A percentile compares a stretch with the other conserved stretches of the same genome.
Evolutionary conservation across 2,113 vertebrate species (phyloP).

Genomic region (Sardina pilchardus): DNA sequence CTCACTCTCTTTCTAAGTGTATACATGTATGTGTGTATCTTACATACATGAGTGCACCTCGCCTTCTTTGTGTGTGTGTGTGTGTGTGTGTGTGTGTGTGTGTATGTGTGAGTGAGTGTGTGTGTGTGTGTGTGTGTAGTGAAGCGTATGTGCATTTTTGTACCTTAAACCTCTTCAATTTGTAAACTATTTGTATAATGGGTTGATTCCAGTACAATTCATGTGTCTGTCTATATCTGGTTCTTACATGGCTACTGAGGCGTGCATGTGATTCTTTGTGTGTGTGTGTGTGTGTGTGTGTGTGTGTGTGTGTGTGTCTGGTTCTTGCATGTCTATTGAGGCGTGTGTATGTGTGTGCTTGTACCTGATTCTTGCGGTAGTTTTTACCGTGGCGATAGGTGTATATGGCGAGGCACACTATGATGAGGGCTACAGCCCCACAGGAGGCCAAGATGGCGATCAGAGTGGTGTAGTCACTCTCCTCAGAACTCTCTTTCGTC

Average conservation of each 20-base stretch:
- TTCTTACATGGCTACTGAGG: not conserved
- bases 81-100: constrained; percentile 1
- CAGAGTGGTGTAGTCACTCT: constrained; percentile 56
- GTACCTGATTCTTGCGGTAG: constrained; percentile 72
- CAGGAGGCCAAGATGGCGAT: constrained; percentile 69
- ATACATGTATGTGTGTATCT: no score
- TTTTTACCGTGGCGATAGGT: constrained; percentile 65
- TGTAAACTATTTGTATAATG: no score
- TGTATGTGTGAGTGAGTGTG: not conserved
- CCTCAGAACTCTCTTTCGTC: not conserved
- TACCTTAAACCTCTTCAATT: constrained; percentile 52
- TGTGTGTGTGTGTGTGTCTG: not conserved
- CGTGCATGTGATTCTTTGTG: not conserved
- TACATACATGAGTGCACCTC: no score
- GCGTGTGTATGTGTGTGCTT: not conserved
- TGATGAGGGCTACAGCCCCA: constrained; percentile 67
- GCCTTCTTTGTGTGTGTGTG: constrained; percentile 3
- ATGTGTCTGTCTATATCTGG: not conserved
- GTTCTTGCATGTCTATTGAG: no score
- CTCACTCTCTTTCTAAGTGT: no score
- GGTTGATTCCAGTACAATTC: no score
- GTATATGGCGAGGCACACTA: constrained; percentile 61
- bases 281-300: not conserved
- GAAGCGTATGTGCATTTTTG: not conserved
- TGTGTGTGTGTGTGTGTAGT: not conserved